phyloP scores from a whole-genome alignment of 1,140 invertebrate genomes.

The Subanguina moxae region DNA sequence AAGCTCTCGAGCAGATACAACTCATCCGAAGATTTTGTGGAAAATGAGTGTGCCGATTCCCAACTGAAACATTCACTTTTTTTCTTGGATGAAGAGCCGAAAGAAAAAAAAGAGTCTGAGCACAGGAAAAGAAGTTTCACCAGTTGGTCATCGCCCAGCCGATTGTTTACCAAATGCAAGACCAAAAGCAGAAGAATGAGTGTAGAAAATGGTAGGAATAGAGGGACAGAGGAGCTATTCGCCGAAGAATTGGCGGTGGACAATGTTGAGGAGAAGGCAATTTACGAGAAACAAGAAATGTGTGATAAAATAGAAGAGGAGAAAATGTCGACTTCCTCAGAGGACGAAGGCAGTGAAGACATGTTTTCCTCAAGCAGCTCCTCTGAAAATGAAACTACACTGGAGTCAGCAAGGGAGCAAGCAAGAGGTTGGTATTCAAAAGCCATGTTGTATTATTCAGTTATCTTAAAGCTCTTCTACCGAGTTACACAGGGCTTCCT shows the following conservation, averaged over 20 bases:
- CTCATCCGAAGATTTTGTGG: background rate
- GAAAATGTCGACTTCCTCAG: slow-evolving; percentile 15
- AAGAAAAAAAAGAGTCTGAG: background rate
- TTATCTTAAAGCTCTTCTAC: too few relatives aligned
- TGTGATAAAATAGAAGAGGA: background rate
- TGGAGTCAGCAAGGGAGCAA: too few relatives aligned
- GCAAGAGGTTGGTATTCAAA: too few relatives aligned
- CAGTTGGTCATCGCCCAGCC: slow-evolving; percentile 20
- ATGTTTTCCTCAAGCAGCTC: too few relatives aligned
- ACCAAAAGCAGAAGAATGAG: background rate
- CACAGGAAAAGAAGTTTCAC: background rate
- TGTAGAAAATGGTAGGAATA: background rate
- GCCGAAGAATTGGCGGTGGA: background rate
- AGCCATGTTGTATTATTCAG: too few relatives aligned
- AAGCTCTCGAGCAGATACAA: background rate
- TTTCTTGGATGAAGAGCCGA: background rate
- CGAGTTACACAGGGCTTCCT: too few relatives aligned
- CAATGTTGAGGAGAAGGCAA: background rate
- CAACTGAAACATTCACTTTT: background rate
- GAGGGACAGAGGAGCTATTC: background rate
- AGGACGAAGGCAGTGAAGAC: slow-evolving; percentile 10
- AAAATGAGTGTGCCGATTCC: background rate
- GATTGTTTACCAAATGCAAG: background rate
- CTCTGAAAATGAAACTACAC: too few relatives aligned
- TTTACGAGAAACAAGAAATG: background rate